Base-by-base conservation (phyloP, 2,888 invertebrate genomes). In the Eucera pruinosa region DNA sequence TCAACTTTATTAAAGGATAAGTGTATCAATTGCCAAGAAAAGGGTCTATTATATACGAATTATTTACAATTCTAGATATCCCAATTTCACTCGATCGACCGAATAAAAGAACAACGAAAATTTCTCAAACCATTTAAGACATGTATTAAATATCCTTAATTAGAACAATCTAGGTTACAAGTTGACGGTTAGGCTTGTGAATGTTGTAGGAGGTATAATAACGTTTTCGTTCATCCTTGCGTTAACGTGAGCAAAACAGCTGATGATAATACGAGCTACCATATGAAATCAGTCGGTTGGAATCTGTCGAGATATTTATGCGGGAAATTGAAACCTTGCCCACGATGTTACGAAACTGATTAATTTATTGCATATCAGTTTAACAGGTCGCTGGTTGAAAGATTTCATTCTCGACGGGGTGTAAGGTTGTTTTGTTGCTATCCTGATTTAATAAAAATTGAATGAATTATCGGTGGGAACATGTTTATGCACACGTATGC, bases 171-270 rank as follows among this genome's bases (percentile, higher is more conserved):
- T n/a, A n/a, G n/a, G n/a, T n/a, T n/a, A n/a, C n/a, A n/a, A n/a
- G n/a, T n/a, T n/a, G n/a, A n/a, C n/a, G n/a, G n/a, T n/a, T n/a
- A n/a, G n/a, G n/a, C n/a, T n/a, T n/a, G n/a, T n/a, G n/a, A n/a
- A n/a, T n/a, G n/a, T n/a, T n/a, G n/a, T n/a, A n/a, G n/a, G n/a
- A n/a, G n/a, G n/a, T n/a, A n/a, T n/a, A n/a, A n/a, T n/a, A n/a
- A n/a, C n/a, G n/a, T n/a, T n/a, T n/a, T n/a, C n/a, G n/a, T n/a
- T n/a, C n/a, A n/a, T n/a, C n/a, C n/a, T n/a, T n/a, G n/a, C n/a
- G n/a, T n/a, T n/a, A n/a, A n/a, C 82, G 74, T 65, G 77, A 82
- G 83, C 83, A 86, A 83, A 85, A 78, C 13, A 76, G 64, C 65
- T 67, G 81, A 85, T 82, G 36, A 47, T 69, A 64, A 77, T 81